These are phyloP conservation scores for Brachylomia viminalis DNA, from an alignment of 2,888 invertebrate species.

Conservation along the genomic window DNA sequence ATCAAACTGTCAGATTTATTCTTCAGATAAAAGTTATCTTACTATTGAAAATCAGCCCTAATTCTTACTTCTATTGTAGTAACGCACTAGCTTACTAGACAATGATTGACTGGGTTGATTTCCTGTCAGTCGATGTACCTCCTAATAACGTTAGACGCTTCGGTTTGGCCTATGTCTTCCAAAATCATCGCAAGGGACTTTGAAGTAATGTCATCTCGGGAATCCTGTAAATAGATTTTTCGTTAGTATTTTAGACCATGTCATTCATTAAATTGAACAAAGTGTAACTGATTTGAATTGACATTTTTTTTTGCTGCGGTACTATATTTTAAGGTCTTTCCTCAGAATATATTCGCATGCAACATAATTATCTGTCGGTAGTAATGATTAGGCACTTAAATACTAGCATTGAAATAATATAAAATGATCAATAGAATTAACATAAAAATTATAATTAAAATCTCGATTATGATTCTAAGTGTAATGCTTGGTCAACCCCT, in stretches of 20 bases:
- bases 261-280: not conserved
- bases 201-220: slow-evolving; percentile 76
- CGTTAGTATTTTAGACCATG: not conserved
- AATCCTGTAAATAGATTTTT: slow-evolving; percentile 73
- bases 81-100: slow-evolving; percentile 17
- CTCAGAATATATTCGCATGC: not conserved
- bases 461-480: too few species aligned
- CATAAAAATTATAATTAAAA: too few species aligned
- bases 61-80: not conserved
- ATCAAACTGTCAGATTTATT: too few species aligned
- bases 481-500: too few species aligned
- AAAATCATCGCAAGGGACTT: slow-evolving; percentile 78
- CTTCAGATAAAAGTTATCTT: too few species aligned
- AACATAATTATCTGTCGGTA: too few species aligned
- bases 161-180: slow-evolving; percentile 79
- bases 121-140: slow-evolving; percentile 66
- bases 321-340: not conserved
- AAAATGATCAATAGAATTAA: too few species aligned
- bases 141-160: slow-evolving; percentile 77
- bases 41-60: too few species aligned
- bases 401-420: too few species aligned
- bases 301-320: not conserved
- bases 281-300: not conserved
- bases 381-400: too few species aligned
- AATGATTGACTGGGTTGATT: not conserved